phyloP scores from a whole-genome alignment of 2,113 vertebrate species.

The Tetrax tetrax region DNA sequence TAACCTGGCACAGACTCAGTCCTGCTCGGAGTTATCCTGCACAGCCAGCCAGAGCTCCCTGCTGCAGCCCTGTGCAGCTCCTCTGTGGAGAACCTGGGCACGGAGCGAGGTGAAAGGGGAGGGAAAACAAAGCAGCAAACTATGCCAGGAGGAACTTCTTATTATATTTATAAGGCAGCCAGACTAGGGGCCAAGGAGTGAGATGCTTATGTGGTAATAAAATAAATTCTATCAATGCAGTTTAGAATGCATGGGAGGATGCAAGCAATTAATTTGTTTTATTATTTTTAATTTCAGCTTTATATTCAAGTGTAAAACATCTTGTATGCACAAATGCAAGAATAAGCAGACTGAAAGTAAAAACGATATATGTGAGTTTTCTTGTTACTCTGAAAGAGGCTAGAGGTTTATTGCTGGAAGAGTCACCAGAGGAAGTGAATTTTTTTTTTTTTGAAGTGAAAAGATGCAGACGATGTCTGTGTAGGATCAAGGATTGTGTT shows the following conservation, averaged over 20 bases:
- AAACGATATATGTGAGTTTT: neutral
- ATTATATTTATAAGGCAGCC: neutral
- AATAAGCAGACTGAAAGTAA: neutral
- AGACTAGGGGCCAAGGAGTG: neutral
- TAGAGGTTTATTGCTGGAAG: neutral
- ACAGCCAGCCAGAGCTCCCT: neutral
- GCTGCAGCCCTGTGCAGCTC: neutral
- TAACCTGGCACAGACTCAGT: neutral
- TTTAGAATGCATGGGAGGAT: neutral
- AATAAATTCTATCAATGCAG: neutral
- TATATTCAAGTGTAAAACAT: neutral
- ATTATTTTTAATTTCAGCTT: constrained; percentile 20
- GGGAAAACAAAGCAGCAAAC: neutral
- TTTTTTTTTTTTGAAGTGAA: neutral
- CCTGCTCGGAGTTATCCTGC: neutral
- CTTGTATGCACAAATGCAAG: neutral
- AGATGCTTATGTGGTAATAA: neutral
- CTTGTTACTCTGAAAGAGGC: neutral
- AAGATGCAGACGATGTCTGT: neutral
- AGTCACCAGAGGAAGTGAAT: neutral
- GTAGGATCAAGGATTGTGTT: neutral
- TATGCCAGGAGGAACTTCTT: neutral
- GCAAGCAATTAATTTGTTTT: neutral
- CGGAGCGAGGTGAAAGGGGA: neutral
- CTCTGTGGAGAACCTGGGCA: neutral